Evolutionary conservation across 2,888 invertebrate genomes (phyloP), one percentile per base, ranked within the genome.

Genomic region (Exephanes ischioxanthus): DNA sequence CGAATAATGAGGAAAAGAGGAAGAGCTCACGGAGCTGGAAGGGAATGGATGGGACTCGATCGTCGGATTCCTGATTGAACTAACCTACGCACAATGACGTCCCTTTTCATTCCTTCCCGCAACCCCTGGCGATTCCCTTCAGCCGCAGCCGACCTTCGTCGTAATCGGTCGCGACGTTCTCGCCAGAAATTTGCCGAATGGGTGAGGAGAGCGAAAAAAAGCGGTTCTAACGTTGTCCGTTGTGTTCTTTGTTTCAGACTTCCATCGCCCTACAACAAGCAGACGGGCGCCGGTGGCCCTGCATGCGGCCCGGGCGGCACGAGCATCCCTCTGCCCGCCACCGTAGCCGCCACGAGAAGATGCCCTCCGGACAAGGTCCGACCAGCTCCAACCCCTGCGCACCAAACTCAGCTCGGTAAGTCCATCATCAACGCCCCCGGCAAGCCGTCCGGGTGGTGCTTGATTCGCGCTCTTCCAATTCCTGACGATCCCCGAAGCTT

Each of bases 331-430:
- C 94, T 97, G 91, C 97, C 97, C 63, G 97, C 97, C 84, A 97
- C 97, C 45, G 97, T 97, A 87, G 95, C 97, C 90, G 97, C 97
- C 73, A 96, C 96, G 87, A 95, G 97, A 87, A 95, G 97, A 94
- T 97, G 97, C 89, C 97, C 97, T 77, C 97, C 97, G 88, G 97
- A 97, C 95, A 97, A 97, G 94, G 95, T 96, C 87, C 95, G 97
- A 82, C 97, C 97, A 14, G 95, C 97, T 89, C 97, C 97, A 14
- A 95, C 96, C 78, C 96, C 96, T 48, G 90, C 92, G 78, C 92
- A 93, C 90, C 93, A 93, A 89, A 90, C 93, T 33, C 93, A 93
- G 84, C 91, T 93, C 83, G 92, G 93, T 93, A 89, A 91, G 92
- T 90, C 88, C 79, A 72, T 79, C 80, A 81, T 75, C 68, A 30